These are phyloP conservation scores for Sesia apiformis DNA, from an alignment of 2,888 invertebrate species.

Conservation along the genomic window DNA sequence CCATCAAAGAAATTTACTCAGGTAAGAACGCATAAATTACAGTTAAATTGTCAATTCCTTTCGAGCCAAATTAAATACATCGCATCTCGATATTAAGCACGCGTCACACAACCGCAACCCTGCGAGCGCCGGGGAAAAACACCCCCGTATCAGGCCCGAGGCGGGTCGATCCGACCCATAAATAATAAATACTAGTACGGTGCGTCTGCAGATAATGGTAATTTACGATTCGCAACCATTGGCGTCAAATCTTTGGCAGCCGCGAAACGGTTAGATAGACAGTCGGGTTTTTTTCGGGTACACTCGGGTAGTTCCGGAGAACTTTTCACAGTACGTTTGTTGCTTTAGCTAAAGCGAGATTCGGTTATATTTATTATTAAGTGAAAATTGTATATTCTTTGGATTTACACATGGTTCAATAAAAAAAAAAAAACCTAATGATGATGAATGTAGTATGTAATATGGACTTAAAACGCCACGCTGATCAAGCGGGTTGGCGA, in stretches of 20 bases:
- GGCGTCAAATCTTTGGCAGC: constrained; percentile 55
- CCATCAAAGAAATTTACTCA: background rate
- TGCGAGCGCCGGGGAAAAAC: constrained; percentile 35
- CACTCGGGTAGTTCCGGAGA: background rate
- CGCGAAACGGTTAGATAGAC: constrained; percentile 31
- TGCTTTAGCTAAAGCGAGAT: no score
- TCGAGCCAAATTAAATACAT: constrained; percentile 3
- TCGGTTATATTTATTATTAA: no score
- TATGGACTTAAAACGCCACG: no score
- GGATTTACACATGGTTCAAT: no score
- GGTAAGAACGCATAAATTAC: no score
- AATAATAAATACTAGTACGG: constrained; percentile 72
- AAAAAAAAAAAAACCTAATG: no score
- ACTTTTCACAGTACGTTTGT: no score
- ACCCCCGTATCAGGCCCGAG: constrained; percentile 39
- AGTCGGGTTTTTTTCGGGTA: constrained; percentile 27
- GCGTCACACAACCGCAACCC: constrained; percentile 4
- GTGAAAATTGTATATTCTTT: no score
- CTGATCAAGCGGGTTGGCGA: no score
- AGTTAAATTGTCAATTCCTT: background rate
- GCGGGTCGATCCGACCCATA: constrained; percentile 67
- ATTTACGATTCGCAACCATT: constrained; percentile 62
- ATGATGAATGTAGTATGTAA: no score
- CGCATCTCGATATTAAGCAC: constrained; percentile 7
- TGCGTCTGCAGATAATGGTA: constrained; percentile 72